Evolutionary conservation across 2,113 vertebrate species (phyloP), one percentile per base, ranked within the genome.

Genomic region (Propithecus coquereli): DNA sequence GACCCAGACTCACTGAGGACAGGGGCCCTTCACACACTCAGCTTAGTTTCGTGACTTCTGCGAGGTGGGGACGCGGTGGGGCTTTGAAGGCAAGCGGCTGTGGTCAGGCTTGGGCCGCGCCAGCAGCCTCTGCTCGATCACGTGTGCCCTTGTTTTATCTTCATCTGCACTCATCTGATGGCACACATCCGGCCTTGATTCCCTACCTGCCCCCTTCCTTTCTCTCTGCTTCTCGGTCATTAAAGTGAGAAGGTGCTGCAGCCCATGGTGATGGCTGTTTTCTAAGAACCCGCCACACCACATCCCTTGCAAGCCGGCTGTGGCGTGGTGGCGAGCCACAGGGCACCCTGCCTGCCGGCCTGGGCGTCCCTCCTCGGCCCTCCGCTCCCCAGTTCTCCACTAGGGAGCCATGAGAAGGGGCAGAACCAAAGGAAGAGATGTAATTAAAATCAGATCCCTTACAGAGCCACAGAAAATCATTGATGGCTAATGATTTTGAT

Each of bases 71-170:
- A 2, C 27, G 23, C 2, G 34, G 59, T 45, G 23, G 70, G 77
- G 90, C 85, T 86, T 85, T 1, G 4, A 84, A 87, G 94, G 87
- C 80, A 57, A 5, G 47, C 96, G 23, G 87, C 66, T 20, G 57
- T 43, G 77, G 65, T 93, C 3, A 0, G 66, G 86, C 95, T 94
- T 70, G 87, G 97, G 76, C 94, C 70, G 0, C 0, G 0, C 94
- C 20, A 17, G 87, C 73, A 4, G 3, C 8, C 96, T 87, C 40
- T 63, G 2, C 5, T 52, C 52, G 80, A 13, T 23, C 61, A 8
- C 1, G 22, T 9, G n/a, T 83, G 20, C 79, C 97, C 23, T 96
- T 94, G 70, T 17, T 97, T 91, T 84, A 93, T 98, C 97, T 97
- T 87, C 71, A 34, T 97, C 94, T 86, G 93, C 90, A 3, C 97